These are phyloP conservation scores for Pristionchus arcanus DNA, from an alignment of 2,888 invertebrate genomes.

Conservation along the genomic window DNA sequence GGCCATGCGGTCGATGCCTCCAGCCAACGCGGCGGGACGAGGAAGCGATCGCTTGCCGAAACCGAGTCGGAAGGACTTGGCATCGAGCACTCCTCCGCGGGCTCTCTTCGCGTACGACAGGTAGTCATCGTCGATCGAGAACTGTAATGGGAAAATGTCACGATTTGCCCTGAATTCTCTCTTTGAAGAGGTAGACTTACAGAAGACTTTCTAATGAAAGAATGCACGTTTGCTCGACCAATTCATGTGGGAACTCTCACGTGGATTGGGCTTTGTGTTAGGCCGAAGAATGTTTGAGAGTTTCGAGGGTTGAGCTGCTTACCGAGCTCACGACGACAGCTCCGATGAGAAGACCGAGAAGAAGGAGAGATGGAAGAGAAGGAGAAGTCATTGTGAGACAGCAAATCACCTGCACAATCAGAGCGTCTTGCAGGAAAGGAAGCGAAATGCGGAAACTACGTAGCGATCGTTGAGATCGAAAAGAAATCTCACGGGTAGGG, in stretches of 20 bases:
- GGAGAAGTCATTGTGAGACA: slow-evolving; percentile 17
- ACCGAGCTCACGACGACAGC: not conserved
- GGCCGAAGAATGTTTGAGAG: not conserved
- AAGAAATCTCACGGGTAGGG: not conserved
- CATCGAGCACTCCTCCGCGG: not conserved
- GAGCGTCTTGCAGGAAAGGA: not conserved
- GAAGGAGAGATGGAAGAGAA: not conserved
- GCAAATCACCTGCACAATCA: slow-evolving; percentile 18
- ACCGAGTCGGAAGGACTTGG: slow-evolving; percentile 34
- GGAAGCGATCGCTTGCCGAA: slow-evolving; percentile 49
- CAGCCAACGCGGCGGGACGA: not conserved
- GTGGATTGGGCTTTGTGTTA: not conserved
- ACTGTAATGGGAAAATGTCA: not conserved
- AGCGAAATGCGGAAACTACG: not conserved
- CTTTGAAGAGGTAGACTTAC: not conserved
- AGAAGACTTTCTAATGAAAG: not conserved
- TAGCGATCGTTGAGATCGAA: not conserved
- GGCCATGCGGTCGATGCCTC: slow-evolving; percentile 50
- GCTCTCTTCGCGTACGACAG: slow-evolving; percentile 2
- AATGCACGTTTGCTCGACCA: not conserved
- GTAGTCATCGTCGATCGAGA: slow-evolving; percentile 17
- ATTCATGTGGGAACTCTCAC: not conserved
- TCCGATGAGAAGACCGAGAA: slow-evolving; percentile 14
- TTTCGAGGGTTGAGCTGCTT: not conserved
- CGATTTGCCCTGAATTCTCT: not conserved